Base-by-base conservation (phyloP, 2,113 vertebrate species). In the Carassius carassius region DNA sequence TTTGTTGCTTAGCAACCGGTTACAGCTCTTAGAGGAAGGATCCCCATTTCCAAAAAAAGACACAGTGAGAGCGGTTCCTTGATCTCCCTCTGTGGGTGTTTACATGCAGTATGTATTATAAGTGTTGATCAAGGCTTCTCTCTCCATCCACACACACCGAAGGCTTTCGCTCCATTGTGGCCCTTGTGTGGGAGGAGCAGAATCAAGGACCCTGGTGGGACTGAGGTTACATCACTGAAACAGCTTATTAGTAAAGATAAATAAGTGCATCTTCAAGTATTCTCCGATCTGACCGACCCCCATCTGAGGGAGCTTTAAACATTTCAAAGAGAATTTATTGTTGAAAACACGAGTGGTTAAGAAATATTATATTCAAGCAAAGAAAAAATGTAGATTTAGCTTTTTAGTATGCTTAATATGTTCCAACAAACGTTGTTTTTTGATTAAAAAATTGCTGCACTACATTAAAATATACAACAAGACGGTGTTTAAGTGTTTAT, bases 1-100 rank as follows among this genome's bases (percentile, higher is more conserved):
- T 47, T 86, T 77, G 89, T 90, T 90, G 89, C 87, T 77, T 87
- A 88, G 89, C 89, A 90, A 90, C 89, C 67, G 51, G 79, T 78
- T 87, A 87, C 76, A 89, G 87, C 84, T 87, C 88, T 86, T 83
- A 78, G 67, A 85, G 87, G 25, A 86, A 86, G 82, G 76, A 84
- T 86, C 81, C 76, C 83, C 83, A 80, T 72, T 63, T 86, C 85
- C 65, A 82, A 77, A 87, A 79, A 84, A 87, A 74, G 72, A 82
- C 49, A 60, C 6, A 2, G 19, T 58, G 54, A 8, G 70, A 67
- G 67, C 58, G 16, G 67, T 62, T 82, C 81, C 81, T 78, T 88
- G 23, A 85, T 88, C 87, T 88, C 72, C 35, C 29, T 51, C 87
- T 81, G 78, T 84, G 78, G 87, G 82, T 78, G 78, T 86, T 85